A percentile compares a stretch with the other conserved stretches of the same genome.
These are phyloP conservation scores for Typhlichthys subterraneus DNA, from an alignment of 2,797 vertebrate species.

Conservation along the genomic window DNA sequence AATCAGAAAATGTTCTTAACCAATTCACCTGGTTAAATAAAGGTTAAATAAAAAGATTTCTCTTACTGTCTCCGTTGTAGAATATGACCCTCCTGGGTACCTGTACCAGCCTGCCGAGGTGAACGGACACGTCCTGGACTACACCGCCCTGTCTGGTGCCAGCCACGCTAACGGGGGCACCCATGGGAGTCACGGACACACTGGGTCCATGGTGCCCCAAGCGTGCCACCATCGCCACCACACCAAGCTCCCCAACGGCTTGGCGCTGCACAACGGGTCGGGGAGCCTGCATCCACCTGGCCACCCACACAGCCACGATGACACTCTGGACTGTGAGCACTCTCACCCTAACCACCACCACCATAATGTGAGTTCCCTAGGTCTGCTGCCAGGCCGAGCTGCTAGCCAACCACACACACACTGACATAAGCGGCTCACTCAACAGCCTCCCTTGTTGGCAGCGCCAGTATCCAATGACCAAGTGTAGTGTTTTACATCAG, in stretches of 20 bases:
- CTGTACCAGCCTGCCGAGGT: slow-evolving; percentile 88
- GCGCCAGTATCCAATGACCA: neutral
- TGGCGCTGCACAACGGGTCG: slow-evolving; percentile 78
- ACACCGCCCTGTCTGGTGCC: slow-evolving; percentile 79
- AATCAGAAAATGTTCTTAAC: too few species aligned
- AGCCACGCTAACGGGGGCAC: slow-evolving; percentile 79
- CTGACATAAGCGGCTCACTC: neutral
- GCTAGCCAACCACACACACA: neutral
- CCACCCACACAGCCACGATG: slow-evolving; percentile 71
- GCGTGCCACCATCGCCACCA: slow-evolving; percentile 88
- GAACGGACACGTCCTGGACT: slow-evolving; percentile 87
- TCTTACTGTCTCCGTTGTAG: slow-evolving; percentile 60
- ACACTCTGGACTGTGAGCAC: slow-evolving; percentile 84
- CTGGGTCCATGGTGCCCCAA: slow-evolving; percentile 71
- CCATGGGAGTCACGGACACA: slow-evolving; percentile 79
- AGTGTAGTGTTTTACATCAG: neutral
- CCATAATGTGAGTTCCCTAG: slow-evolving; percentile 73
- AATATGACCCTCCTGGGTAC: slow-evolving; percentile 90
- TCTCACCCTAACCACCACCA: slow-evolving; percentile 76
- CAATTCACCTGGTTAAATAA: too few species aligned
- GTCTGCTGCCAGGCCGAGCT: neutral
- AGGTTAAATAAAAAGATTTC: neutral
- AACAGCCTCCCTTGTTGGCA: neutral
- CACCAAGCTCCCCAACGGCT: slow-evolving; percentile 77
- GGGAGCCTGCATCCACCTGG: slow-evolving; percentile 72